Percentiles rank a stretch among this genome's conserved stretches.
Evolutionary conservation across 2,888 invertebrate genomes (phyloP).

Genomic region (Adineta ricciae): DNA sequence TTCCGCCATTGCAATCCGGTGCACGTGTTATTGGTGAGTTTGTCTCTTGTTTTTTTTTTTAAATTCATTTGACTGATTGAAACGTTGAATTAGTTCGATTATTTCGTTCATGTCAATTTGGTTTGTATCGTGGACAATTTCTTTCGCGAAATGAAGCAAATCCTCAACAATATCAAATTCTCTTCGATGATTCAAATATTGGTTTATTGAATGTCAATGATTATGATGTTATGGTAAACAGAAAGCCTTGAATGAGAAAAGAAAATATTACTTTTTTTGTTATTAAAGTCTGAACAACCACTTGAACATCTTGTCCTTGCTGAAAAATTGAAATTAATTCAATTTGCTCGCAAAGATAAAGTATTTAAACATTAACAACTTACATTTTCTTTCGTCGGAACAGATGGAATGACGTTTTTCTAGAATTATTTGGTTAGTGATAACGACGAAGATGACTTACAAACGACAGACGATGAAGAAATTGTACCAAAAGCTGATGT

Average conservation of each 20-base stretch:
- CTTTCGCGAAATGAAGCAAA: neutral
- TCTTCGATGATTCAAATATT: neutral
- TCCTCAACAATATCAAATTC: neutral
- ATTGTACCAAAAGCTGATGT: neutral
- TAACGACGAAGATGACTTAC: neutral
- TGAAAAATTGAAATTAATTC: neutral
- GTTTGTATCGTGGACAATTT: neutral
- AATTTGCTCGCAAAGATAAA: neutral
- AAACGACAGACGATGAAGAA: neutral
- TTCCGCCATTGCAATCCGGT: neutral
- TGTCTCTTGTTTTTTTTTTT: neutral
- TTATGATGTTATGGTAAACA: neutral
- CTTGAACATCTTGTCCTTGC: neutral
- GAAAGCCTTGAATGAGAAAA: neutral
- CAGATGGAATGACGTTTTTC: neutral
- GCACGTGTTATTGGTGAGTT: neutral
- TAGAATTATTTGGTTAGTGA: neutral
- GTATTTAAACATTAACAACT: neutral
- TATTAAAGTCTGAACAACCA: neutral
- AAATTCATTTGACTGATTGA: neutral
- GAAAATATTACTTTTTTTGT: neutral
- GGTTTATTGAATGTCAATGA: neutral
- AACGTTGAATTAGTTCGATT: neutral
- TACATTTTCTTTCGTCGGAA: neutral
- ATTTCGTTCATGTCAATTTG: neutral